These are phyloP conservation scores for Mastigias papua DNA, from an alignment of 30 jellyfish, hydroid and myxozoan species.

Conservation along the genomic window DNA sequence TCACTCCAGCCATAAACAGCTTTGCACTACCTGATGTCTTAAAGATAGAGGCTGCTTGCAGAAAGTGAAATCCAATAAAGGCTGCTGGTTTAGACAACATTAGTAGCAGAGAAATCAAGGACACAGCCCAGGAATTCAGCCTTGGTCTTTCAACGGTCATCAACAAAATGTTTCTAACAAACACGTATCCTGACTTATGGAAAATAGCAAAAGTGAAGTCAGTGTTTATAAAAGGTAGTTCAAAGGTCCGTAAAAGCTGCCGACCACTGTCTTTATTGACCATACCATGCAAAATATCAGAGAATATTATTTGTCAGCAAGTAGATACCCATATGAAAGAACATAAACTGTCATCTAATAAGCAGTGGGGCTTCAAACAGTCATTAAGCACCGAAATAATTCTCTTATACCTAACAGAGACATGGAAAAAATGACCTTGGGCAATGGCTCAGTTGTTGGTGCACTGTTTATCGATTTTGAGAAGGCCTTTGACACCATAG, in stretches of 20 bases:
- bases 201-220: background rate
- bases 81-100: conserved; percentile 46
- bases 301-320: background rate
- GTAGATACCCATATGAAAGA: conserved; percentile 9
- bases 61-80: background rate
- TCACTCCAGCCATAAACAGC: conserved; percentile 21
- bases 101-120: conserved; percentile 18
- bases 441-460: background rate
- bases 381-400: background rate
- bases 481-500: conserved; percentile 3
- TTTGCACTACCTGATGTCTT: conserved; percentile 15
- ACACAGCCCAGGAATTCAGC: conserved; percentile 22
- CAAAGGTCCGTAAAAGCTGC: background rate
- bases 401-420: background rate
- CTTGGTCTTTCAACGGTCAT: background rate
- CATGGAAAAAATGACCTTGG: conserved; percentile 22
- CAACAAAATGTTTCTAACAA: conserved; percentile 16
- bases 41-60: conserved; percentile 31
- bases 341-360: background rate
- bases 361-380: conserved; percentile 1
- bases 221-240: background rate
- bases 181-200: conserved; percentile 11
- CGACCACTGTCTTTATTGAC: background rate
- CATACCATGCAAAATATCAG: conserved; percentile 10
- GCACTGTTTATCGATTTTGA: conserved; percentile 1